A percentile compares a stretch with the other conserved stretches of the same genome.
phyloP scores from a whole-genome alignment of 2,888 invertebrate species.

The Coleophora deauratella region DNA sequence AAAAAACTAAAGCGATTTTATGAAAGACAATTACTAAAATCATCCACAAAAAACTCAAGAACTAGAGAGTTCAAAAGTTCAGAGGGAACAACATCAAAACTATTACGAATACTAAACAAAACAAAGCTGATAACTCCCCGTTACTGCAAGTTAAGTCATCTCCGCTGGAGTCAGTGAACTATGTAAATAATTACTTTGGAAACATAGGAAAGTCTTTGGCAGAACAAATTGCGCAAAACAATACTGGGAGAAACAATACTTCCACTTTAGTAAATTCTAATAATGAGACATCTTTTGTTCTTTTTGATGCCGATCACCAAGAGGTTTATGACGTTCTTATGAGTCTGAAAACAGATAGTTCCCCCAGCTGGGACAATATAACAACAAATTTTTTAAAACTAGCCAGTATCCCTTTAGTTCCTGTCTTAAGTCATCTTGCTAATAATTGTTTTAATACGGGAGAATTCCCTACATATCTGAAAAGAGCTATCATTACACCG shows the following conservation, averaged over 20 bases:
- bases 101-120: neutral
- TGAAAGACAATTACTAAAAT: constrained; percentile 1
- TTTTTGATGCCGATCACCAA: neutral
- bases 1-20: constrained; percentile 6
- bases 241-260: neutral
- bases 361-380: constrained; percentile 1
- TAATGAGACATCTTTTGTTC: neutral
- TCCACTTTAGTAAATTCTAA: neutral
- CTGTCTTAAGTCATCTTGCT: too few species aligned
- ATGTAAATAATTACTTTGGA: constrained; percentile 1
- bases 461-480: neutral
- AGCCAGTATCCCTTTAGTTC: neutral
- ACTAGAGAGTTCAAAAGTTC: too few species aligned
- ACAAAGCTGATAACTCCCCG: neutral
- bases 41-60: constrained; percentile 3
- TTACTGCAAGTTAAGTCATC: neutral
- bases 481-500: neutral
- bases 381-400: neutral
- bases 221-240: neutral
- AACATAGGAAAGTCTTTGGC: neutral
- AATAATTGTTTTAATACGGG: too few species aligned
- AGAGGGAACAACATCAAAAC: constrained; percentile 4
- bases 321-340: neutral
- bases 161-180: neutral
- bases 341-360: neutral